phyloP scores from a whole-genome alignment of 2,888 invertebrate genomes.

The Cataglyphis rosenhaueri region DNA sequence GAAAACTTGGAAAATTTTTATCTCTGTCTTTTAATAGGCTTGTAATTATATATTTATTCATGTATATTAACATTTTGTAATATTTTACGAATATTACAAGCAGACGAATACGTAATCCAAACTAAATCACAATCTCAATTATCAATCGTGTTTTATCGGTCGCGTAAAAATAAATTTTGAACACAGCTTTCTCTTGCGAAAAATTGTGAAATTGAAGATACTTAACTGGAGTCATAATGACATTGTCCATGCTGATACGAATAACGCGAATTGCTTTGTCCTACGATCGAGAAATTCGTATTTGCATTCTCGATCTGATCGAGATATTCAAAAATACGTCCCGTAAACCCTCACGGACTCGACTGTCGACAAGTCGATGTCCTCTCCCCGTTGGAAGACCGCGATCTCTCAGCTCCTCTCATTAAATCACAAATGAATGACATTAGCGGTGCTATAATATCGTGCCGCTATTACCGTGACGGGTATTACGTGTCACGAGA shows the following conservation, averaged over 20 bases:
- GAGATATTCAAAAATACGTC: constrained; percentile 1
- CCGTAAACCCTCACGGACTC: constrained; percentile 11
- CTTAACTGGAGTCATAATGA: constrained; percentile 9
- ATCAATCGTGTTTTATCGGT: neutral
- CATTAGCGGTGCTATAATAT: constrained; percentile 85
- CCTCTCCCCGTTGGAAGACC: constrained; percentile 56
- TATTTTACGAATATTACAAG: neutral
- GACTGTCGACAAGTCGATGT: constrained; percentile 56
- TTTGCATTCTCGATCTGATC: neutral
- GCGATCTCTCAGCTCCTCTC: constrained; percentile 78
- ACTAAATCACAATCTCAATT: neutral
- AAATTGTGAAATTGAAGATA: neutral
- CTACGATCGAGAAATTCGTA: neutral
- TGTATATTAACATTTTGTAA: neutral
- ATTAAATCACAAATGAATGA: constrained; percentile 85
- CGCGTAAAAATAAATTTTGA: neutral
- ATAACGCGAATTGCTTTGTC: constrained; percentile 11
- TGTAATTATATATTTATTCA: neutral
- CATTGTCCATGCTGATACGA: constrained; percentile 3
- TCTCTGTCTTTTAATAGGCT: neutral
- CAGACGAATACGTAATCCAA: neutral
- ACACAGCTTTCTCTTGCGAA: neutral
- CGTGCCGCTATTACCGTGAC: constrained; percentile 84
- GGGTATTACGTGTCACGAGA: constrained; percentile 84
- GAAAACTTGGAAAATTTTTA: neutral